phyloP scores from a whole-genome alignment of 2,888 invertebrate genomes.

The Acrobasis repandana region DNA sequence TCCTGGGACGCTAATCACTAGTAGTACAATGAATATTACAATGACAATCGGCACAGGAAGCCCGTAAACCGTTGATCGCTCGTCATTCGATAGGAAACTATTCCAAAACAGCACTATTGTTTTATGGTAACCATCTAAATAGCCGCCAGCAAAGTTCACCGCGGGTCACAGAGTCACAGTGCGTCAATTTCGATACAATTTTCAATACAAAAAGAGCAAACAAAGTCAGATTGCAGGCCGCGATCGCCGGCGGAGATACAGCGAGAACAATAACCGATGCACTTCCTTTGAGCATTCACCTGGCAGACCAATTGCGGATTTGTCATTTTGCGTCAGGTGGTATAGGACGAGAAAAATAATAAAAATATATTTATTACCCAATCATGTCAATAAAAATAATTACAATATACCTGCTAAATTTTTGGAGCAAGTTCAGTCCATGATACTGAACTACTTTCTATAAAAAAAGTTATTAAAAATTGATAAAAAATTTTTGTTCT shows the following conservation, averaged over 20 bases:
- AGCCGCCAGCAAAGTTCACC: constrained; percentile 27
- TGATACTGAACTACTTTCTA: too few relatives aligned
- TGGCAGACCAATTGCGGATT: neutral
- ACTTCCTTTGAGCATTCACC: constrained; percentile 52
- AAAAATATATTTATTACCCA: too few relatives aligned
- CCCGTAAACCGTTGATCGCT: constrained; percentile 73
- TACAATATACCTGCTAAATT: too few relatives aligned
- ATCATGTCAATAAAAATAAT: too few relatives aligned
- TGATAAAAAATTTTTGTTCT: too few relatives aligned
- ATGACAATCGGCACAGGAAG: constrained; percentile 74
- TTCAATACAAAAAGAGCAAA: constrained; percentile 56
- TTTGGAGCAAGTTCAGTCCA: too few relatives aligned
- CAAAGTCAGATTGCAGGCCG: constrained; percentile 66
- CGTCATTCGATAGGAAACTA: constrained; percentile 73
- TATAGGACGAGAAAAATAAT: too few relatives aligned
- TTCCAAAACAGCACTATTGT: constrained; percentile 5
- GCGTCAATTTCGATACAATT: constrained; percentile 59
- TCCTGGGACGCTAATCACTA: constrained; percentile 70
- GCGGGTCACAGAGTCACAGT: constrained; percentile 38
- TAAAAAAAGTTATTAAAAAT: too few relatives aligned
- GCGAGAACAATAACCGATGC: constrained; percentile 79
- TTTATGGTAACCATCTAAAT: constrained; percentile 1
- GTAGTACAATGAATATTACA: constrained; percentile 71
- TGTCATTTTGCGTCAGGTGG: neutral
- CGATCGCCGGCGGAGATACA: constrained; percentile 60